Conservation (phyloP, 2,888 invertebrate species). For the Stramonita haemastoma region DNA sequence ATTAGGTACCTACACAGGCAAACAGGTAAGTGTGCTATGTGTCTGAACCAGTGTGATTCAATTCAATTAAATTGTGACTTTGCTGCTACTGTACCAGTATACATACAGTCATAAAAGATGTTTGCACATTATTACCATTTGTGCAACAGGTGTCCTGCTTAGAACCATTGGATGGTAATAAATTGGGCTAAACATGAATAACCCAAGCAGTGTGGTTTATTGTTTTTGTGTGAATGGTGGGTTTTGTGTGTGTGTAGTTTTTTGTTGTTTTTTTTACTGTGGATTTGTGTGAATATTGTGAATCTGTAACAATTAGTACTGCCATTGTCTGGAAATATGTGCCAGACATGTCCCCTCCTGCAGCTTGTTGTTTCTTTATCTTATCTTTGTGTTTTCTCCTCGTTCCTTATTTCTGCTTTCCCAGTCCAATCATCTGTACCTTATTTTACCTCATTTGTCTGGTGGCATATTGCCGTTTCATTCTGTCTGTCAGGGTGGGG, state of each 20-base stretch:
- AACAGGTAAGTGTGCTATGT: constrained; percentile 23
- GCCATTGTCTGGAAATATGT: neutral
- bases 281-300: neutral
- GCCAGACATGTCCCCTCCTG: neutral
- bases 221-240: neutral
- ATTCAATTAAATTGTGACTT: neutral
- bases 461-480: too few species aligned
- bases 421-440: too few species aligned
- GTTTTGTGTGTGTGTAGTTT: neutral
- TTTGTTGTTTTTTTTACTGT: neutral
- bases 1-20: constrained; percentile 13
- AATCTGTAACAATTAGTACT: neutral
- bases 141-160: constrained; percentile 18
- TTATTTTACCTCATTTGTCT: too few species aligned
- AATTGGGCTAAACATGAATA: constrained; percentile 33
- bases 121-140: neutral
- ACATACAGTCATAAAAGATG: constrained; percentile 25
- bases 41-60: neutral
- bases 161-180: constrained; percentile 34
- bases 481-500: too few species aligned
- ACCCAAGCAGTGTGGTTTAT: neutral
- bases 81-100: constrained; percentile 22
- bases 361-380: neutral
- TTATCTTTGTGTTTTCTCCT: neutral
- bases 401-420: too few species aligned